Evolutionary conservation across 2,113 vertebrate genomes (phyloP).

Genomic region (Pontoporia blainvillei): DNA sequence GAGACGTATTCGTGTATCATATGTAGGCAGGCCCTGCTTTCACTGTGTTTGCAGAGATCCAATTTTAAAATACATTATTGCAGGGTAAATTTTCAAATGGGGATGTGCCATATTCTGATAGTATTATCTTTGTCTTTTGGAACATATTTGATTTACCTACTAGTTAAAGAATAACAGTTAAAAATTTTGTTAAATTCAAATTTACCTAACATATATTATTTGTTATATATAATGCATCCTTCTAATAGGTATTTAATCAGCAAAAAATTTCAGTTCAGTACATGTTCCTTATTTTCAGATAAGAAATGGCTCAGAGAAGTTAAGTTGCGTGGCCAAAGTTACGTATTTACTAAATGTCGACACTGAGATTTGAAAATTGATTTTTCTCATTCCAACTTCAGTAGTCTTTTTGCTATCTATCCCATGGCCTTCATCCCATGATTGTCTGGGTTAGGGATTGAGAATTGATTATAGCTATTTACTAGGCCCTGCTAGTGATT

Average conservation of each 20-base stretch:
- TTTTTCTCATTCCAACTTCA: neutral
- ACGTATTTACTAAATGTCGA: neutral
- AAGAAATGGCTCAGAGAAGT: neutral
- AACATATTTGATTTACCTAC: neutral
- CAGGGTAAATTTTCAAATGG: neutral
- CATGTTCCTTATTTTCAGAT: neutral
- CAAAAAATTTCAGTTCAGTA: neutral
- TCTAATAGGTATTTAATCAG: neutral
- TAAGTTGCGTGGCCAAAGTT: neutral
- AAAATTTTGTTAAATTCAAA: neutral
- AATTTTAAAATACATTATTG: neutral
- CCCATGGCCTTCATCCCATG: neutral
- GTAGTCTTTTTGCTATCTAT: neutral
- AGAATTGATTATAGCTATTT: neutral
- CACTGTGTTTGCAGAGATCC: neutral
- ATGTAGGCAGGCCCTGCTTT: neutral
- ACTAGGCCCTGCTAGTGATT: neutral
- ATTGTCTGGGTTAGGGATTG: neutral
- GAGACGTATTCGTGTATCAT: neutral
- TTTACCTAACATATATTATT: neutral
- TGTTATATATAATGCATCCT: neutral
- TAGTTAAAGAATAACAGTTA: neutral
- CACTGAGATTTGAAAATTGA: neutral
- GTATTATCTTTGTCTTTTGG: neutral
- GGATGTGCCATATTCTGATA: neutral